Percentiles rank a stretch among this genome's conserved stretches.
Evolutionary conservation across 2,113 vertebrate species (phyloP).

Genomic region (Dipodomys spectabilis): DNA sequence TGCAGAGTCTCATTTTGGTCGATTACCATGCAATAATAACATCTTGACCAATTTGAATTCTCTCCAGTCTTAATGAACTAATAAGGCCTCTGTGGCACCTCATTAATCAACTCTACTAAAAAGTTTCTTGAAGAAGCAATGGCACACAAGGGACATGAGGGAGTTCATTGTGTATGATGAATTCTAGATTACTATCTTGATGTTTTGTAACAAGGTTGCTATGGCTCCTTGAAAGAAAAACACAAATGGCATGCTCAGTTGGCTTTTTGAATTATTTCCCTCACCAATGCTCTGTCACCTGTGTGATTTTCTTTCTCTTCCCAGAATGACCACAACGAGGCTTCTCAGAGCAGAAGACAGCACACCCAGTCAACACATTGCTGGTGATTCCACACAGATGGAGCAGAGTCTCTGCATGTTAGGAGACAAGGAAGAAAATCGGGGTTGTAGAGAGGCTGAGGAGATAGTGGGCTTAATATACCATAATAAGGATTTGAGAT

Average conservation of each 20-base stretch:
- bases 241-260: background rate
- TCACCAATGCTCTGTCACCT: background rate
- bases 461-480: background rate
- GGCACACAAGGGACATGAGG: background rate
- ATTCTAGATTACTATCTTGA: background rate
- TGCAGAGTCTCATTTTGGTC: conserved; percentile 10
- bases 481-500: background rate
- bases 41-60: conserved; percentile 29
- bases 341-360: background rate
- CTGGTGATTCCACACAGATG: background rate
- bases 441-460: background rate
- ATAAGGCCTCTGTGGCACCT: background rate
- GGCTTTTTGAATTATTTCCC: background rate
- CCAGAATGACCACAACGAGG: background rate
- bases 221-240: conserved; percentile 26
- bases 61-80: conserved; percentile 41
- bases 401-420: background rate
- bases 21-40: background rate
- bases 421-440: background rate
- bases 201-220: conserved; percentile 13
- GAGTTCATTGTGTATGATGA: background rate
- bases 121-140: background rate
- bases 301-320: background rate
- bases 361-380: too few species aligned
- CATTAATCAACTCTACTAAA: background rate